Conservation (phyloP, 2,113 vertebrate genomes). For the Actinemys pallida region DNA sequence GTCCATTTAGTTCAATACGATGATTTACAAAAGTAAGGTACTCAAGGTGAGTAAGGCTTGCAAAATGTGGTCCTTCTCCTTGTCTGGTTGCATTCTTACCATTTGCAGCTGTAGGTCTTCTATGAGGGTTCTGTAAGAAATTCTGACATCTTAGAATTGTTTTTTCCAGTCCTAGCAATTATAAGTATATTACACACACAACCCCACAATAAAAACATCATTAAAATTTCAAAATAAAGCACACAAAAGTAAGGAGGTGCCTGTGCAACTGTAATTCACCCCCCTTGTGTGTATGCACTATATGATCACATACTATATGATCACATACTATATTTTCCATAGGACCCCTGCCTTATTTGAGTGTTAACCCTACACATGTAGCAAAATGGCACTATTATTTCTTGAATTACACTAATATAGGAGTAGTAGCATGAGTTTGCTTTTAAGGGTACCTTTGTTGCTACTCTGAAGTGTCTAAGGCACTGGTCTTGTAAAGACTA, state of each 20-base stretch:
- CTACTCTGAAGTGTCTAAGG: background rate
- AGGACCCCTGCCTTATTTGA: background rate
- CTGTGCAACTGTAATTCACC: background rate
- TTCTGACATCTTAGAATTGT: background rate
- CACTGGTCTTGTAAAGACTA: background rate
- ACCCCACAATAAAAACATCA: background rate
- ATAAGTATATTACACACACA: background rate
- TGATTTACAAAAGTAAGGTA: accelerated
- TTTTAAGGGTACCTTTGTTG: background rate
- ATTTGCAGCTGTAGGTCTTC: background rate
- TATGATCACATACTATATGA: background rate
- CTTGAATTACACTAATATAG: background rate
- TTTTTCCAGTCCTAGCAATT: background rate
- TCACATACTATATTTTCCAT: background rate
- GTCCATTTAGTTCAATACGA: background rate
- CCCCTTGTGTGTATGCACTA: background rate
- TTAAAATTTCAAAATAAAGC: background rate
- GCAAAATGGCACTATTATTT: background rate
- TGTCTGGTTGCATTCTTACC: background rate
- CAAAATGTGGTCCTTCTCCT: background rate
- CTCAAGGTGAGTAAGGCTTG: background rate
- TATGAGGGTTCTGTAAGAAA: background rate
- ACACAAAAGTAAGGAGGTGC: background rate
- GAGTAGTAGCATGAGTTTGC: background rate
- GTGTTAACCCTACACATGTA: background rate